Base-by-base conservation (phyloP, 2,797 vertebrate genomes). In the Varecia variegata region DNA sequence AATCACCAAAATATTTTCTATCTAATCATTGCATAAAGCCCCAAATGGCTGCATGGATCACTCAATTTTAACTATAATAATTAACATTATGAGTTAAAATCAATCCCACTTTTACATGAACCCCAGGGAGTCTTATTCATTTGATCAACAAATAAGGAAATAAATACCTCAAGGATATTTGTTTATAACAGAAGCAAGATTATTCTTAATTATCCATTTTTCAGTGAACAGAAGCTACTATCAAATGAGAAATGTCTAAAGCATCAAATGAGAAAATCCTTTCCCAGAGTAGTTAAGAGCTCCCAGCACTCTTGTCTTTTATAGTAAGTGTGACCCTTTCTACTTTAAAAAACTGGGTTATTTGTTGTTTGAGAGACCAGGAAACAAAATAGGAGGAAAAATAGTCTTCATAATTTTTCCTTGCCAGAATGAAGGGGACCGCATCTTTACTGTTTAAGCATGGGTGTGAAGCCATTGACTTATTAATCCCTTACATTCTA, bases 51-150 rank as follows among this genome's bases (percentile, higher is more conserved):
- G 3, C 43, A 76, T 11, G 2, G 17, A 56, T 79, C 62, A 70
- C 40, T 92, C 95, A 65, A 88, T 83, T 88, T 93, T 92, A 94
- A 71, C 15, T 68, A 58, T 0, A 81, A 62, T 71, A 88, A 79
- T 86, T 79, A 92, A 82, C 25, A 86, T 62, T 9, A 70, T 17
- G 35, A 90, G 25, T 86, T 56, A 96, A 89, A 93, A 94, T 73
- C 56, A 86, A 82, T 52, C 52, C 60, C 50, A 86, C 47, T 95
- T 86, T 94, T 90, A 47, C 5, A 70, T 40, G 52, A 76, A 87
- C 6, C 23, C 9, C 70, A 71, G 70, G 3, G 30, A 70, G 67
- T 90, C 38, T 58, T 90, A 67, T 70, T 89, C 67, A 88, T 92
- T 65, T 85, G 68, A 58, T 6, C 56, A 83, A 83, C 25, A 83